Evolutionary conservation across 2,888 invertebrate species (phyloP), one percentile per base, ranked within the genome.

Genomic region (Leucania comma): DNA sequence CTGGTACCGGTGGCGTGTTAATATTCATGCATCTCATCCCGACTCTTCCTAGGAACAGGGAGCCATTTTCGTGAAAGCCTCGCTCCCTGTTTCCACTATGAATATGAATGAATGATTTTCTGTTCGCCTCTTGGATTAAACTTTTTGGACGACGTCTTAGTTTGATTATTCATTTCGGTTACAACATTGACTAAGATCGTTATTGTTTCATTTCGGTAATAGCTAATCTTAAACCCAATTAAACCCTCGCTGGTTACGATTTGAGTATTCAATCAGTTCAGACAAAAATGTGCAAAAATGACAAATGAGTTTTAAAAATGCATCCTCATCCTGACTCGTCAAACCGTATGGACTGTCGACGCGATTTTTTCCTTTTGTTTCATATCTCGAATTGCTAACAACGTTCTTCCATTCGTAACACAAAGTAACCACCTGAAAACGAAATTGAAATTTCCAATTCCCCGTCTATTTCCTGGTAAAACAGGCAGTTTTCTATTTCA

Each of bases 1-100:
- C 93, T 93, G 92, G 93, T 93, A 91, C 90, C 89, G 85, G 87
- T 88, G 87, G 86, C 87, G 90, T 90, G 95, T 96, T 96, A 96
- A 96, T 96, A 96, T 96, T 96, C 95, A 96, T 95, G 95, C 94
- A 94, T 94, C 94, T 94, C 94, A 92, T 94, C 93, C 81, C 92
- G 89, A 88, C 88, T 91, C 89, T 92, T 91, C 92, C 93, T 93
- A 92, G 92, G 91, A 92, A 92, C 86, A 87, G 89, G 88, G 89
- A 92, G 91, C 94, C 94, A 94, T 95, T 95, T 95, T 93, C 95
- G 93, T 93, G 94, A 95, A 94, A 95, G 95, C 94, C 91, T 91
- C 89, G 91, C 90, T 81, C 79, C 78, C 90, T 89, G 90, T 87
- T 92, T 89, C 89, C 88, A 90, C 92, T 93, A 94, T 95, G 95